phyloP scores from a whole-genome alignment of 2,797 vertebrate species.

The Squalus acanthias region DNA sequence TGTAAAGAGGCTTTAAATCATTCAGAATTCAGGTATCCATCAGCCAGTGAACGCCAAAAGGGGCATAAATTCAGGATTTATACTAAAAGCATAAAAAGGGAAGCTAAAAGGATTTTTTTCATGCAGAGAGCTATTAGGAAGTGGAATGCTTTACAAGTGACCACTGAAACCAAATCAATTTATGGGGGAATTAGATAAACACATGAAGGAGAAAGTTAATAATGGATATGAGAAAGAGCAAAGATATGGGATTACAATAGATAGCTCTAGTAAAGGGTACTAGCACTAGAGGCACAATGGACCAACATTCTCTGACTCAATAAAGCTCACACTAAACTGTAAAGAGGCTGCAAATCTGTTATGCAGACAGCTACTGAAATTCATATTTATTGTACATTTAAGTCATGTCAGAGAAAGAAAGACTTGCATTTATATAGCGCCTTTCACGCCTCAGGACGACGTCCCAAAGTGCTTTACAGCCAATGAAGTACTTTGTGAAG shows the following conservation, averaged over 20 bases:
- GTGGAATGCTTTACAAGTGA: neutral
- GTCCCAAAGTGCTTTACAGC: neutral
- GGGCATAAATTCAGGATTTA: neutral
- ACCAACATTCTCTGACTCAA: neutral
- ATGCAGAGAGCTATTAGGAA: neutral
- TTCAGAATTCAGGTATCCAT: neutral
- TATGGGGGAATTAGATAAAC: neutral
- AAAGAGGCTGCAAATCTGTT: neutral
- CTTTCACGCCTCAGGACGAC: neutral
- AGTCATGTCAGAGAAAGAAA: no score
- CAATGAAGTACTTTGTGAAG: neutral
- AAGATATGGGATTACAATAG: neutral
- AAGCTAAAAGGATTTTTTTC: neutral
- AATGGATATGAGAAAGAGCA: neutral
- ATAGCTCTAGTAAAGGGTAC: neutral
- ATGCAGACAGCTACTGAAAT: neutral
- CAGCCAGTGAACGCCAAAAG: neutral
- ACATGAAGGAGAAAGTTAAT: neutral
- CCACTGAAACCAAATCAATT: neutral
- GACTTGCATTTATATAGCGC: no score
- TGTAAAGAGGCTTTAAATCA: neutral
- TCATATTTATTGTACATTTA: neutral
- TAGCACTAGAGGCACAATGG: neutral
- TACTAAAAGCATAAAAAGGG: neutral
- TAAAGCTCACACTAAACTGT: neutral